Evolutionary conservation across 2,113 vertebrate genomes (phyloP).

Genomic region (Barnardius zonarius): DNA sequence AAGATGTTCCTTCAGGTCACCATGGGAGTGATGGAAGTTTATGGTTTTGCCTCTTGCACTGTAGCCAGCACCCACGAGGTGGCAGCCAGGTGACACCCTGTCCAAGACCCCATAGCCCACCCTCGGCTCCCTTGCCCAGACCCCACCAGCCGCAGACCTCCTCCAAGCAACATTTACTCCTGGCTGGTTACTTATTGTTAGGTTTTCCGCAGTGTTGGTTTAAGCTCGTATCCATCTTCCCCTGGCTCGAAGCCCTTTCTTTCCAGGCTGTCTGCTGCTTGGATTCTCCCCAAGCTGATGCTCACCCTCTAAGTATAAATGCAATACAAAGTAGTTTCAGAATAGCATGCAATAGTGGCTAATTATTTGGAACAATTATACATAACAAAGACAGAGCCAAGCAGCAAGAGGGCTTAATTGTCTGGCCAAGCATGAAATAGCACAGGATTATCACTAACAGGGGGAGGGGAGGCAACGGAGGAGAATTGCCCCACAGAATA

Average conservation of each 20-base stretch:
- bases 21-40: accelerated
- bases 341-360: conserved; percentile 63
- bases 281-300: conserved; percentile 40
- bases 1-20: neutral
- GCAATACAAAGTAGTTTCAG: conserved; percentile 59
- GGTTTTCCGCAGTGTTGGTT: neutral
- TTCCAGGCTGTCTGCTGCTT: conserved; percentile 49
- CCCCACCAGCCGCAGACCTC: neutral
- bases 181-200: neutral
- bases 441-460: conserved; percentile 66
- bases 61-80: conserved; percentile 42
- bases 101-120: neutral
- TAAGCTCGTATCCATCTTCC: neutral
- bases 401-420: conserved; percentile 68
- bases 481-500: conserved; percentile 64
- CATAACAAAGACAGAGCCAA: conserved; percentile 67
- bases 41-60: neutral
- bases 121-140: neutral
- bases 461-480: conserved; percentile 44
- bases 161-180: neutral
- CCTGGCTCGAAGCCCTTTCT: neutral
- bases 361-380: conserved; percentile 71
- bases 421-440: conserved; percentile 71
- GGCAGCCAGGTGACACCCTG: conserved; percentile 43
- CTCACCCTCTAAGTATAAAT: conserved; percentile 62